Base-by-base conservation (phyloP, 2,888 invertebrate genomes). In the Hypsopygia costalis region DNA sequence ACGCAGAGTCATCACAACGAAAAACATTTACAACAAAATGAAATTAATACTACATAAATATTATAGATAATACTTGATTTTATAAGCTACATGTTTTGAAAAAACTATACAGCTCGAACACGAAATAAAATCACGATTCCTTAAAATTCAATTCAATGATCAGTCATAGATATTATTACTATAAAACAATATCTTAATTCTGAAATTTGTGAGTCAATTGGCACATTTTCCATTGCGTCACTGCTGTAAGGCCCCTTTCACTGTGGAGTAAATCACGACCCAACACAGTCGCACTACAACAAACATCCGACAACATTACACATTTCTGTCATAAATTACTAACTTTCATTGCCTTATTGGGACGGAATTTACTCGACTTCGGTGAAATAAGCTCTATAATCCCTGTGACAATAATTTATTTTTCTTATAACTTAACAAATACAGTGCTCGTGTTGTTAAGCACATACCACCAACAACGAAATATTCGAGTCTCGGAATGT, bases 1-100 rank as follows among this genome's bases (percentile, higher is more conserved):
- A n/a, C n/a, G n/a, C n/a, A 54, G 44, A 54, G 46, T 55, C 62
- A 63, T 65, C 60, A 65, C 63, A 59, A 57, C 55, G 51, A 59
- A 57, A 43, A 53, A 57, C 54, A 59, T 51, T 46, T 45, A 49
- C 41, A 41, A 51, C 47, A 43, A 31, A 43, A 55, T 47, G 46
- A 32, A 49, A 51, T 54, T 53, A 58, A 55, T 50, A 52, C 58
- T 55, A 49, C 53, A 58, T 51, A 55, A 61, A 57, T 38, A 49
- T 46, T 49, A 45, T 52, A 39, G 52, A 55, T 49, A 55, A 59
- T 58, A 61, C 58, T 58, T 58, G 8, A 1, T 25, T 20, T 21
- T 36, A 22, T 5, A 11, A 30, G 8, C 25, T 25, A 25, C 25
- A 37, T 21, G 20, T 29, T 36, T 21, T 6, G 6, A 22, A 10